Base-by-base conservation (phyloP, 2,888 invertebrate genomes). In the Ectropis crepuscularia region DNA sequence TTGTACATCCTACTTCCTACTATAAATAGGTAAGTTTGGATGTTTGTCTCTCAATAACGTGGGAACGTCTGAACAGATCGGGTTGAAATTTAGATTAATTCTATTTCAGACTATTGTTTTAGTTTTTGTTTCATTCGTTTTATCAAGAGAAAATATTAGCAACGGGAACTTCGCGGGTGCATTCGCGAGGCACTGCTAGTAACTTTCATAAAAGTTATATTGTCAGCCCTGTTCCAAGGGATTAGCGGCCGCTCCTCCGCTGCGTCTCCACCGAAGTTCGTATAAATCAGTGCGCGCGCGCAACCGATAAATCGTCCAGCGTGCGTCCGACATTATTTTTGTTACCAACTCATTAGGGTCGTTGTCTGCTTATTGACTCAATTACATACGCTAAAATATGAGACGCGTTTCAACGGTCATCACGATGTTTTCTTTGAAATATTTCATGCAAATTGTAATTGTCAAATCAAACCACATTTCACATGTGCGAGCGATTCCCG, bases 321-420 rank as follows among this genome's bases (percentile, higher is more conserved):
- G 90, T 90, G 90, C 88, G 88, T 84, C 81, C 78, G 78, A 84
- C 89, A 92, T 91, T 92, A 92, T 92, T 92, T 91, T 90, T 90
- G 90, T 91, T 90, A 84, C 87, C 86, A 85, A 83, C 91, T 90
- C 91, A 90, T 91, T 91, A 90, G 88, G 92, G 92, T 92, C 92
- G 89, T 92, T 91, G 92, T 79, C 91, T 89, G 88, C 87, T 85
- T 85, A 90, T 88, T 90, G 90, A 86, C 89, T 91, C 90, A 88
- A 87, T 89, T 88, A 86, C 78, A 75, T 65, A 78, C 53, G 74
- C 69, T 88, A 83, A 88, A 84, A 86, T 90, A 89, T 84, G 83
- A 87, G 76, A 79, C 78, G 78, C 82, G 83, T 38, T 41, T 43
- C 38, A 37, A 63, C 55, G 47, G n/a, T 55, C 79, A 82, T 80